A percentile compares a stretch with the other conserved stretches of the same genome.
These are phyloP conservation scores for Choristoneura fumiferana DNA, from an alignment of 1,140 invertebrate species.

Conservation along the genomic window DNA sequence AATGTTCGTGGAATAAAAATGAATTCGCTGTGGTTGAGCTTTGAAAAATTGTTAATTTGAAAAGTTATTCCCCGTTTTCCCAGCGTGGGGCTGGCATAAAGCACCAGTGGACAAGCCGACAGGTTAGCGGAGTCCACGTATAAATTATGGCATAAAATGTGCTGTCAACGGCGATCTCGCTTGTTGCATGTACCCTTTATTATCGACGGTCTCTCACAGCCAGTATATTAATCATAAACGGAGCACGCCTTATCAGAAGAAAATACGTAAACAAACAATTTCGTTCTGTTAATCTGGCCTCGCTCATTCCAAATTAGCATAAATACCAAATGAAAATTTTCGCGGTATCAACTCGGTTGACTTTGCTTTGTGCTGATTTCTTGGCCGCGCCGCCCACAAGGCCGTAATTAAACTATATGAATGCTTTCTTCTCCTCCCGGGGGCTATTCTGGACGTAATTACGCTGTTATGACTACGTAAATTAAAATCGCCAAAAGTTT, in stretches of 20 bases:
- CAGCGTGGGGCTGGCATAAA: neutral
- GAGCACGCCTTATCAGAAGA: neutral
- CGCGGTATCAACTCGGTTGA: conserved; percentile 21
- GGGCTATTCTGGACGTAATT: neutral
- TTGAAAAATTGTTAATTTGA: neutral
- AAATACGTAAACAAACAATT: conserved; percentile 24
- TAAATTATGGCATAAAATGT: no score
- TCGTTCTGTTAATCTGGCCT: conserved; percentile 34
- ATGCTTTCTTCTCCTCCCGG: neutral
- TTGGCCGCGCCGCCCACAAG: neutral
- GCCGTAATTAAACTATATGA: conserved; percentile 16
- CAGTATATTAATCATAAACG: no score
- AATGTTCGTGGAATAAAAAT: conserved; percentile 8
- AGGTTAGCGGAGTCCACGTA: no score
- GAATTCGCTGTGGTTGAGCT: conserved; percentile 7
- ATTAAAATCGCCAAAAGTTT: neutral
- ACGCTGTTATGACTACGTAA: neutral
- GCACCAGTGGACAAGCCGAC: no score
- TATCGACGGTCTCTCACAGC: no score
- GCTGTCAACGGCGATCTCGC: no score
- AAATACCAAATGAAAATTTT: conserved; percentile 45
- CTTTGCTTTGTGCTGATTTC: conserved; percentile 15
- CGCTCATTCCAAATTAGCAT: conserved; percentile 34
- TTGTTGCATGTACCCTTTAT: no score
- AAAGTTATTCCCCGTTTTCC: conserved; percentile 1